A percentile compares a stretch with the other conserved stretches of the same genome.
These are phyloP conservation scores for Aptenodytes forsteri DNA, from an alignment of 2,113 vertebrate species.

Conservation along the genomic window DNA sequence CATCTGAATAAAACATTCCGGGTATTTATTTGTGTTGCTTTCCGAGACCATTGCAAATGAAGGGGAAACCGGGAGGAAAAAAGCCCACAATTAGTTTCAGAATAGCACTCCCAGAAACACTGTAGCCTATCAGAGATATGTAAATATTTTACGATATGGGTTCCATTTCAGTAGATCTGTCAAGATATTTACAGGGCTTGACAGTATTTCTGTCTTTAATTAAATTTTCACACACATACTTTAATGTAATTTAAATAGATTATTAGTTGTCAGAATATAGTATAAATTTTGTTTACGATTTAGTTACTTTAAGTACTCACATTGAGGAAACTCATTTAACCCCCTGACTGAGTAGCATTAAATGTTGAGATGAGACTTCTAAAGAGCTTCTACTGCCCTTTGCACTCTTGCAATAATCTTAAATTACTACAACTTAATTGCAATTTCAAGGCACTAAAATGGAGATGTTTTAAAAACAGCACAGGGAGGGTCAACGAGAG, in stretches of 20 bases:
- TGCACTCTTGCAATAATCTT: conserved; percentile 70
- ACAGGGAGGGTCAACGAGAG: background rate
- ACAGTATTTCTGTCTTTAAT: conserved; percentile 78
- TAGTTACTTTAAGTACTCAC: conserved; percentile 79
- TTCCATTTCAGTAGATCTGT: conserved; percentile 74
- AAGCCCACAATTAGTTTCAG: conserved; percentile 39
- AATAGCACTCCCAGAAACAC: conserved; percentile 31
- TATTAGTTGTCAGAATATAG: conserved; percentile 81
- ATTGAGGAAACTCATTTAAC: conserved; percentile 79
- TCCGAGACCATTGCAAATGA: background rate
- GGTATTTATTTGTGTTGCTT: background rate
- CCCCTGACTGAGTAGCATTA: conserved; percentile 70
- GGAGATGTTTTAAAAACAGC: conserved; percentile 42
- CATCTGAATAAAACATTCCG: background rate
- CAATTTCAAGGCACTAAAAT: conserved; percentile 70
- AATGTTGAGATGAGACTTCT: conserved; percentile 68
- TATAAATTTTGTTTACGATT: conserved; percentile 85
- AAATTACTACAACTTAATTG: conserved; percentile 74
- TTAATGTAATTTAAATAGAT: conserved; percentile 83
- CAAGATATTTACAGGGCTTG: conserved; percentile 77
- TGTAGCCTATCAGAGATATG: conserved; percentile 54
- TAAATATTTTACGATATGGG: conserved; percentile 71
- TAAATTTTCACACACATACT: conserved; percentile 80
- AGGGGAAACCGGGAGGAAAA: background rate
- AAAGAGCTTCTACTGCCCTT: conserved; percentile 70